Conservation (phyloP, 2,797 vertebrate genomes). For the Sorex maritimensis region DNA sequence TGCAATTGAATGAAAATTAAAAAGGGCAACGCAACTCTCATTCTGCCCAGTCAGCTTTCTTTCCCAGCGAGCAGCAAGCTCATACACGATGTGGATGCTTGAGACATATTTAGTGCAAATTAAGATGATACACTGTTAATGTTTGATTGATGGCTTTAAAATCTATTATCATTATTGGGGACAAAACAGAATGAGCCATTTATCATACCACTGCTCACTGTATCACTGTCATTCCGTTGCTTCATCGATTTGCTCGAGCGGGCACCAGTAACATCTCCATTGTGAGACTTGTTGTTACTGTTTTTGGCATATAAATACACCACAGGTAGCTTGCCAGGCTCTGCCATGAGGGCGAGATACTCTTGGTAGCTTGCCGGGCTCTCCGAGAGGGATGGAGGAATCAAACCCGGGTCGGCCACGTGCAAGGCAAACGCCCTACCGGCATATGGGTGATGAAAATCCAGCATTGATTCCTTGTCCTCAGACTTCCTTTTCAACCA, state of each 20-base stretch:
- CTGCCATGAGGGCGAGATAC: too few species aligned
- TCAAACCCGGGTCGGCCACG: too few species aligned
- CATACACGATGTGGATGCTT: slow-evolving; percentile 79
- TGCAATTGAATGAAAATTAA: slow-evolving; percentile 76
- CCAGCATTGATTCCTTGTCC: slow-evolving; percentile 64
- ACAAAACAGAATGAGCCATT: slow-evolving; percentile 76
- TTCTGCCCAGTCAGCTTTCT: slow-evolving; percentile 71
- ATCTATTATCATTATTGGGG: slow-evolving; percentile 72
- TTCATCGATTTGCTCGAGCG: too few species aligned
- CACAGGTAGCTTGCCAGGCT: too few species aligned
- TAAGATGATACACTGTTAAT: slow-evolving; percentile 66
- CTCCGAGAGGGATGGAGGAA: too few species aligned
- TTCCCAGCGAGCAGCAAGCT: slow-evolving; percentile 74
- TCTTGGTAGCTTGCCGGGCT: too few species aligned
- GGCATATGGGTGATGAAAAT: slow-evolving; percentile 77
- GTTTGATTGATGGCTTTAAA: slow-evolving; percentile 65
- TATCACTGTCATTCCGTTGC: too few species aligned
- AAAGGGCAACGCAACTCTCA: slow-evolving; percentile 63
- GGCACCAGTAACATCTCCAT: too few species aligned
- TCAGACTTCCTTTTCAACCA: slow-evolving; percentile 71
- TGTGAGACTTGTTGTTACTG: too few species aligned
- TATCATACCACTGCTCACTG: neutral
- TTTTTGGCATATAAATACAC: too few species aligned
- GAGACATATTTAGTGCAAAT: slow-evolving; percentile 73
- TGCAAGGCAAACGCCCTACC: too few species aligned